Evolutionary conservation across 2,113 vertebrate genomes (phyloP).

Genomic region (Antennarius striatus): DNA sequence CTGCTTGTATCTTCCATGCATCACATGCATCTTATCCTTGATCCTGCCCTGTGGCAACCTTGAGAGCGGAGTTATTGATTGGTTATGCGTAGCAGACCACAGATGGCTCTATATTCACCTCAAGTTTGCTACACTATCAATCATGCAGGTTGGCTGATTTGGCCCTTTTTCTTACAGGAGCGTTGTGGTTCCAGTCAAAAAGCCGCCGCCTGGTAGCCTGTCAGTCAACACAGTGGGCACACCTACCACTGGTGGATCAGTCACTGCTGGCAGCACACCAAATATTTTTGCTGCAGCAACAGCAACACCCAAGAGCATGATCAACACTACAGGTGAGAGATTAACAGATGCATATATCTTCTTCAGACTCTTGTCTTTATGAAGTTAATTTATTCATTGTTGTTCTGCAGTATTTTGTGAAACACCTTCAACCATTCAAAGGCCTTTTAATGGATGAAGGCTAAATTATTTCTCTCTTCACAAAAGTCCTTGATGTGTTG

Average conservation of each 20-base stretch:
- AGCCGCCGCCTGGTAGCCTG: constrained; percentile 92
- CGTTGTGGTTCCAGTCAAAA: constrained; percentile 96
- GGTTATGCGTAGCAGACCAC: constrained; percentile 56
- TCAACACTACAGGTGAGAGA: constrained; percentile 89
- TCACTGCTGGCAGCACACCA: constrained; percentile 89
- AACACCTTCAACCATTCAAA: constrained; percentile 28
- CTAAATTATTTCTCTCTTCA: constrained; percentile 3
- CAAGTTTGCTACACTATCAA: neutral
- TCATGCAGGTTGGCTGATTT: constrained; percentile 2
- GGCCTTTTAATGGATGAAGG: constrained; percentile 8
- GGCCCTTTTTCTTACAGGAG: constrained; percentile 79
- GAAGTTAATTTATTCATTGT: neutral
- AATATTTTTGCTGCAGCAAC: constrained; percentile 96
- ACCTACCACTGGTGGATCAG: constrained; percentile 82
- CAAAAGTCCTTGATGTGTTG: neutral
- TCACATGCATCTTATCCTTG: constrained; percentile 36
- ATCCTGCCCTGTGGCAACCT: constrained; percentile 22
- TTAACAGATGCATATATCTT: neutral
- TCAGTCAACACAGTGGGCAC: constrained; percentile 95
- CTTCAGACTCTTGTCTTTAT: neutral
- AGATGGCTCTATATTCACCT: constrained; percentile 25
- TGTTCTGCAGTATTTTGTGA: constrained; percentile 9
- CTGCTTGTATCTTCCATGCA: neutral
- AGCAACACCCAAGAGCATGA: constrained; percentile 99
- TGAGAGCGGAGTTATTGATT: constrained; percentile 51